A percentile compares a stretch with the other conserved stretches of the same genome.
phyloP scores from a whole-genome alignment of 2,113 vertebrate species.

The Cyanistes caeruleus region DNA sequence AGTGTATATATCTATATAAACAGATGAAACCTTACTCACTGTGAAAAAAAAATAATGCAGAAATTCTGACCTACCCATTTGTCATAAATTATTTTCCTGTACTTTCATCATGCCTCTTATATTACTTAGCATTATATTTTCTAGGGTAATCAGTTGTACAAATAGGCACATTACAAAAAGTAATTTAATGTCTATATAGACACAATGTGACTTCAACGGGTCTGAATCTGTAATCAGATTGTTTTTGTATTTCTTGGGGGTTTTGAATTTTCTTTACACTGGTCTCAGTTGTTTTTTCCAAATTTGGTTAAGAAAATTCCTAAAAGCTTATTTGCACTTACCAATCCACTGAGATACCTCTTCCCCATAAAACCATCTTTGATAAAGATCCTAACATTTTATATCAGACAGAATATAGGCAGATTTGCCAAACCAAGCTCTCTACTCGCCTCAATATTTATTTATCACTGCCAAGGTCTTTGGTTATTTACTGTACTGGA shows the following conservation, averaged over 20 bases:
- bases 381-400: not conserved
- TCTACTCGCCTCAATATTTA: not conserved
- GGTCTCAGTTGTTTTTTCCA: not conserved
- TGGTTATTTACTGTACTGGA: not conserved
- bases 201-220: not conserved
- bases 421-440: not conserved
- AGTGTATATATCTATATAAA: not conserved
- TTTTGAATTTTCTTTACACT: not conserved
- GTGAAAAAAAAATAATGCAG: not conserved
- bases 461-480: not conserved
- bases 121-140: not conserved
- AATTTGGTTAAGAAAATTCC: not conserved
- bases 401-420: not conserved
- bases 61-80: not conserved
- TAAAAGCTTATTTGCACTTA: not conserved
- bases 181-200: not conserved
- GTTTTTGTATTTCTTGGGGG: not conserved
- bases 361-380: not conserved
- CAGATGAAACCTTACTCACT: not conserved
- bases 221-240: not conserved
- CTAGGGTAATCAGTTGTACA: not conserved
- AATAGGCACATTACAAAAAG: not conserved
- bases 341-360: not conserved
- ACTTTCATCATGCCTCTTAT: not conserved
- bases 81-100: not conserved